Base-by-base conservation (phyloP, 2,888 invertebrate genomes). In the Ctenicera cuprea region DNA sequence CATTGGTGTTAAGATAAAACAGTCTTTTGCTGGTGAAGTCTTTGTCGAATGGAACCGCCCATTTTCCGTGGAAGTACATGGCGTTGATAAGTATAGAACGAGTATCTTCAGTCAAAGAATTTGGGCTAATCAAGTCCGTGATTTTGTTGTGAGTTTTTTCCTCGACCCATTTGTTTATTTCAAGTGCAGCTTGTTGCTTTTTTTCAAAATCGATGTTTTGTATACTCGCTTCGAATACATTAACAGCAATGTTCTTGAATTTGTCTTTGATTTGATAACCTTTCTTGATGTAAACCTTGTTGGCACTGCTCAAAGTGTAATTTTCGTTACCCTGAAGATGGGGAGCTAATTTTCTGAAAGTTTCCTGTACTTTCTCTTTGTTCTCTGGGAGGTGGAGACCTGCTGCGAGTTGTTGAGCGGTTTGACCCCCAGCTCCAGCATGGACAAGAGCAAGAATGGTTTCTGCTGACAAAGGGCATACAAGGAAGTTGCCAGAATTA, bases 281-380 rank as follows among this genome's bases (percentile, higher is more conserved):
- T 9, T 81, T 57, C 78, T 90, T 89, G 0, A 92, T 86, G 82
- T 91, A 95, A 4, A 95, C 87, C 77, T 92, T 92, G 82, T 94
- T 94, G 4, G 86, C 85, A 0, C 82, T 75, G 0, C 76, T 76
- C 3, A 86, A 77, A n/a, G 76, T 80, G 37, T 80, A 67, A 0
- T 80, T 77, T n/a, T 75, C 64, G 11, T 69, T 73, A n/a, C 61
- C 73, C 26, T 76, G 77, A 8, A 83, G 73, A 20, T 72, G 37
- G 7, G 80, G 77, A 38, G 72, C 8, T n/a, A 62, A 14, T 9
- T 43, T 8, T 0, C n/a, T 18, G 37, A 48, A 33, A 2, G 18
- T 52, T 52, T 65, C 2, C 43, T 8, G 12, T 2, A 43, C 43
- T 57, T 30, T 3, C 9, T 57, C 30, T 54, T 14, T 22, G 30